Evolutionary conservation across 2,797 vertebrate genomes (phyloP).

Genomic region (Bucorvus abyssinicus): DNA sequence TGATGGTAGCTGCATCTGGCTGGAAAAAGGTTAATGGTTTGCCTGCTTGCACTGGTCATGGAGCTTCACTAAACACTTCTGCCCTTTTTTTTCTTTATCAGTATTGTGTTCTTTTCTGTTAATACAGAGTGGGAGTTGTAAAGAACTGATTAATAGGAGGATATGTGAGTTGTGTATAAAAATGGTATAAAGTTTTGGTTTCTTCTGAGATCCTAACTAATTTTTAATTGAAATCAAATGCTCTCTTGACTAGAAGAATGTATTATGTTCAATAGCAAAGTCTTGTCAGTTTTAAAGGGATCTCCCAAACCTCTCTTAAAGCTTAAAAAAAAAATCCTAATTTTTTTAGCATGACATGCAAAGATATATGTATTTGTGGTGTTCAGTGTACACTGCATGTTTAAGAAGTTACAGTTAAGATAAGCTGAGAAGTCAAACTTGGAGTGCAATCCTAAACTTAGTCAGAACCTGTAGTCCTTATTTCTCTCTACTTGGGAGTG

Average conservation of each 20-base stretch:
- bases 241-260: background rate
- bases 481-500: background rate
- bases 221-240: background rate
- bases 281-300: background rate
- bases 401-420: background rate
- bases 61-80: background rate
- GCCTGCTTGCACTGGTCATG: background rate
- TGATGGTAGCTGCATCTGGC: background rate
- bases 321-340: background rate
- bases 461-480: background rate
- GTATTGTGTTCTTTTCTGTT: background rate
- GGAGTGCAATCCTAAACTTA: background rate
- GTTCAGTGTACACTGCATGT: fast-evolving
- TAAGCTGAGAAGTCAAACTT: background rate
- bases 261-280: fast-evolving
- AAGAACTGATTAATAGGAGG: background rate
- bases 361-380: background rate
- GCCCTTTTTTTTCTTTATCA: background rate
- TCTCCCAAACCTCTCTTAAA: background rate
- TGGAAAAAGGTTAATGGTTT: background rate
- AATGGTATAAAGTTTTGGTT: background rate
- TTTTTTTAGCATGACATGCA: background rate
- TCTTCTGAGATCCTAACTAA: background rate
- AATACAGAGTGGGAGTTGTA: background rate
- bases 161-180: background rate